A percentile compares a stretch with the other conserved stretches of the same genome.
These are phyloP conservation scores for Clavelina lepadiformis DNA, from an alignment of 23 tunicate species.

Conservation along the genomic window DNA sequence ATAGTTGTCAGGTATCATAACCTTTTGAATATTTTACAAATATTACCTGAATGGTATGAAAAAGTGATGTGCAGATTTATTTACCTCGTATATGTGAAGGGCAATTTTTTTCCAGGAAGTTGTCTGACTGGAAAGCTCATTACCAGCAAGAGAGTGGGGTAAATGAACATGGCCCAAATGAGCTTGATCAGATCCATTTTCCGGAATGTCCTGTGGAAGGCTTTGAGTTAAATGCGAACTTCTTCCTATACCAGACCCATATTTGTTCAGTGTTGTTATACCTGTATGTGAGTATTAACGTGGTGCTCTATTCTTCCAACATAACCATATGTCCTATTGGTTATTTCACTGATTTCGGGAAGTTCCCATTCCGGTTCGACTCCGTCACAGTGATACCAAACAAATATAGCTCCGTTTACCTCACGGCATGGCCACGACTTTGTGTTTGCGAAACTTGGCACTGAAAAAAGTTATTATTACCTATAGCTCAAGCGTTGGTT, in stretches of 20 bases:
- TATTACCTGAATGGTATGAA: background rate
- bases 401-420: slow-evolving; percentile 52
- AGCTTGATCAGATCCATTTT: slow-evolving; percentile 68
- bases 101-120: slow-evolving; percentile 32
- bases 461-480: slow-evolving; percentile 33
- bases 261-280: background rate
- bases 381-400: slow-evolving; percentile 86
- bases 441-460: slow-evolving; percentile 48
- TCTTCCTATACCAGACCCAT: background rate
- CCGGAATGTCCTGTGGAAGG: slow-evolving; percentile 70
- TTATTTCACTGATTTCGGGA: slow-evolving; percentile 50
- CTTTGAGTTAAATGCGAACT: background rate
- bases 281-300: slow-evolving; percentile 82
- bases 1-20: too few relatives aligned
- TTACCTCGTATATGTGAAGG: slow-evolving; percentile 47
- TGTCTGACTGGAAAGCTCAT: slow-evolving; percentile 26
- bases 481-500: too few relatives aligned
- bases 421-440: slow-evolving; percentile 71
- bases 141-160: slow-evolving; percentile 41
- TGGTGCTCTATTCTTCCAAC: slow-evolving; percentile 77
- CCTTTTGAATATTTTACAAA: too few relatives aligned
- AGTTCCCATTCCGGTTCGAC: slow-evolving; percentile 68
- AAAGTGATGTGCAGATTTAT: background rate
- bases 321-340: slow-evolving; percentile 24
- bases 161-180: slow-evolving; percentile 54